A percentile compares a stretch with the other conserved stretches of the same genome.
Conservation (phyloP, 2,888 invertebrate genomes). For the Andrena trimmerana region DNA sequence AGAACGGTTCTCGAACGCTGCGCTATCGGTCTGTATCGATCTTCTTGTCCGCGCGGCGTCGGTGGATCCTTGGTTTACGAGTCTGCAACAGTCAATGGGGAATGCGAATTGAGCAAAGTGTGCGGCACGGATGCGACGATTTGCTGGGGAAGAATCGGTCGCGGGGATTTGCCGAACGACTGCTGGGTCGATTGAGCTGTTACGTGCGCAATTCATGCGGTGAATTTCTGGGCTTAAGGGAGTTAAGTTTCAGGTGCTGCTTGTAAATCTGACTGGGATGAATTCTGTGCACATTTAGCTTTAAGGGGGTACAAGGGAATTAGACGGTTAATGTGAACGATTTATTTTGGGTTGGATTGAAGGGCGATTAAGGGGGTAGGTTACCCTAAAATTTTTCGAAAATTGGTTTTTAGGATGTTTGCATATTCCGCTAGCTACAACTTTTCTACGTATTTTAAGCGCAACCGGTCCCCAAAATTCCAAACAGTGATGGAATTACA, state of each 20-base stretch:
- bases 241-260: background rate
- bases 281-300: background rate
- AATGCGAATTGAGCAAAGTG: conserved; percentile 34
- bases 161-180: conserved; percentile 1
- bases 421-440: too few relatives aligned
- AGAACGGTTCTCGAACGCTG: conserved; percentile 69
- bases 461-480: too few relatives aligned
- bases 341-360: too few relatives aligned
- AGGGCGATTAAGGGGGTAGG: too few relatives aligned
- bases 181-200: conserved; percentile 13
- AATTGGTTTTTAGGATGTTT: too few relatives aligned
- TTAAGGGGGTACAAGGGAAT: background rate
- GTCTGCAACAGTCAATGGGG: conserved; percentile 64
- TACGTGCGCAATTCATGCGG: background rate
- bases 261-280: background rate
- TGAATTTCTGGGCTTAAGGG: background rate
- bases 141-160: conserved; percentile 8
- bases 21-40: conserved; percentile 51
- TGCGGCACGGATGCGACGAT: background rate
- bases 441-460: too few relatives aligned
- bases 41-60: conserved; percentile 35
- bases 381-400: too few relatives aligned
- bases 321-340: too few relatives aligned
- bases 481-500: too few relatives aligned
- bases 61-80: conserved; percentile 32